A percentile compares a stretch with the other conserved stretches of the same genome.
Conservation (phyloP, 2,888 invertebrate species). For the Sturmia bella region DNA sequence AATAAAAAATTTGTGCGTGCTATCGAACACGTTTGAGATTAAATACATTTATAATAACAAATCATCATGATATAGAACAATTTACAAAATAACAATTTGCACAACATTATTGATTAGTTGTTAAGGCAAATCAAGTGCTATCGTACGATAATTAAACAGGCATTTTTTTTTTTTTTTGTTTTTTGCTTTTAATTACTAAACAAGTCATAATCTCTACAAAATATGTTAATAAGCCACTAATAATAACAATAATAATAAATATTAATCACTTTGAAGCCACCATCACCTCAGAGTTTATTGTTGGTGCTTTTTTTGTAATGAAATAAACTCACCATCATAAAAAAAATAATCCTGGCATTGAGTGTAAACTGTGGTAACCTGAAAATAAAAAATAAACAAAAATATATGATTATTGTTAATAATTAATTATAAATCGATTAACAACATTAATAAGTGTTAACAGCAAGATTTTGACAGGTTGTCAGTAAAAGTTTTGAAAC, state of each 20-base stretch:
- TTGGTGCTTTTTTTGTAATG: constrained; percentile 8
- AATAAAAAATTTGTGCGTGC: constrained; percentile 5
- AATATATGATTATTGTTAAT: constrained; percentile 36
- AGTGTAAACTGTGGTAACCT: constrained; percentile 95
- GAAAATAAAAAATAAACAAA: constrained; percentile 76
- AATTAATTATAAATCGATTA: constrained; percentile 29
- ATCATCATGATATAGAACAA: constrained; percentile 21
- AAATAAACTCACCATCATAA: constrained; percentile 89
- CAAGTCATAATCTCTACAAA: constrained; percentile 52
- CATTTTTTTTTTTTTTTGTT: not conserved
- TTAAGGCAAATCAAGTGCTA: constrained; percentile 44
- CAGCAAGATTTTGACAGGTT: constrained; percentile 4
- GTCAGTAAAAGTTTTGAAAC: not conserved
- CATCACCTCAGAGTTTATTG: not conserved
- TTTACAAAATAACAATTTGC: constrained; percentile 47
- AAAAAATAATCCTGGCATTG: constrained; percentile 94
- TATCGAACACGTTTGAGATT: constrained; percentile 14
- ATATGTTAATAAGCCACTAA: constrained; percentile 44
- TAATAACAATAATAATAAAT: constrained; percentile 45
- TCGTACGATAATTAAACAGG: not conserved
- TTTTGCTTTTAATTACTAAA: constrained; percentile 33
- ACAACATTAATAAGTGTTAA: constrained; percentile 18
- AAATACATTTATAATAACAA: not conserved
- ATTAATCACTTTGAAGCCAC: constrained; percentile 45
- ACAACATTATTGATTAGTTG: constrained; percentile 47